phyloP scores from a whole-genome alignment of 2,888 invertebrate genomes.

The Amphiduros pacificus region DNA sequence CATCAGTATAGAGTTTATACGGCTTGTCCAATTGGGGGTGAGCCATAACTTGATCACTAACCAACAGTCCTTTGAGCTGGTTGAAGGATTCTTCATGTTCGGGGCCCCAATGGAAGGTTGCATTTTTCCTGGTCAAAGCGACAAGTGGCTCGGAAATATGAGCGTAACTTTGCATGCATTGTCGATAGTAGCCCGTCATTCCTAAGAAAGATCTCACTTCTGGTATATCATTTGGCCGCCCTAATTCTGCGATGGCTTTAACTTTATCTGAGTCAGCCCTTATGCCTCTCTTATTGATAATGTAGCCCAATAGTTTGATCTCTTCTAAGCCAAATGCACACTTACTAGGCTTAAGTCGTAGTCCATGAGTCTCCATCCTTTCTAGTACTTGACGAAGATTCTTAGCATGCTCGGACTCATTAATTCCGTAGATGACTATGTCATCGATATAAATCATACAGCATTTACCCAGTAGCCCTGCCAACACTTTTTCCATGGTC shows the following conservation, averaged over 20 bases:
- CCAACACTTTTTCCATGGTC: constrained; percentile 21
- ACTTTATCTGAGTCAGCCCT: constrained; percentile 23
- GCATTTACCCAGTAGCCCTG: constrained; percentile 2
- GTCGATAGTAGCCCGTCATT: constrained; percentile 16
- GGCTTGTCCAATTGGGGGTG: too few relatives aligned
- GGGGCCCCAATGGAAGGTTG: constrained; percentile 1
- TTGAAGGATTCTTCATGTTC: constrained; percentile 1
- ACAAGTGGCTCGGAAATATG: constrained; percentile 5
- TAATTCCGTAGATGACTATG: constrained; percentile 14
- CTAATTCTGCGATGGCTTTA: constrained; percentile 2
- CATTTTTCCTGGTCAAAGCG: constrained; percentile 5
- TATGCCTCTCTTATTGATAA: constrained; percentile 21
- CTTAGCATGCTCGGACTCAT: constrained; percentile 9
- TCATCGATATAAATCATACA: constrained; percentile 23
- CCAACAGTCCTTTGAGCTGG: not conserved
- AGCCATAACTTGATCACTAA: not conserved
- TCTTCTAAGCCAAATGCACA: constrained; percentile 14
- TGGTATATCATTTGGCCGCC: not conserved
- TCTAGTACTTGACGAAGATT: constrained; percentile 18
- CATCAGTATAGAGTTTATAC: too few relatives aligned
- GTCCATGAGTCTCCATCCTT: constrained; percentile 8
- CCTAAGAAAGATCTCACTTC: constrained; percentile 18
- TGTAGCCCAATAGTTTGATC: constrained; percentile 27
- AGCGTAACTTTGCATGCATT: constrained; percentile 11
- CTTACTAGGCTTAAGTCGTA: constrained; percentile 23